Base-by-base conservation (phyloP, 2,797 vertebrate genomes). In the Champsocephalus esox region DNA sequence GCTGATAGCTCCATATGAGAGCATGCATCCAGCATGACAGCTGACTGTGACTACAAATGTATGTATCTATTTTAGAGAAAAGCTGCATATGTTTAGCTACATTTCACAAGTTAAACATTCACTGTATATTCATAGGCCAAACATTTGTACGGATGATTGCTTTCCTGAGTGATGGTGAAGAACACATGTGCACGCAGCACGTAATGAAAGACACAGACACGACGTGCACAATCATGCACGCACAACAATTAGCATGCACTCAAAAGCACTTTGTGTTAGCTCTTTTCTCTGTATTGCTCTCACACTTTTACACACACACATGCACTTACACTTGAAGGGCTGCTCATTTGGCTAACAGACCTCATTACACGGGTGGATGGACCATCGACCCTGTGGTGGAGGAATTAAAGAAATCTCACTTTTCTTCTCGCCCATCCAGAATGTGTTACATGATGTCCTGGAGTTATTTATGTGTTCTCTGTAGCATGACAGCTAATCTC, bases 361-460 rank as follows among this genome's bases (percentile, higher is more conserved):
- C 91, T 93, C 92, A 93, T 93, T 94, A 93, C 90, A 94, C 66
- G 88, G 87, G 81, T 93, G 92, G 87, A 91, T 89, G 89, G 85
- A 86, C 76, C 86, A 93, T 92, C 84, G 80, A 91, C 90, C 90
- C 68, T 85, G 80, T 58, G 81, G 87, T 89, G 86, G 66, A 85
- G 65, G 77, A 89, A 91, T 91, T 87, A 90, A 89, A 89, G 83
- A 91, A 92, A 88, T 88, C 85, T 85, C 72, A 71, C 75, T 82
- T 90, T 89, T 85, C 70, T 86, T 80, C 73, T 78, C 67, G 75
- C 85, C 66, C 66, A 61, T 64, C 57, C 78, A 77, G 77, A 81
- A 66, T 81, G 65, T 83, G 87, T 79, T 87, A 88, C 88, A 91
- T 68, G 73, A 87, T 89, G 86, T 92, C 90, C 86, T 69, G 75